Evolutionary conservation across 2,797 vertebrate genomes (phyloP), one percentile per base, ranked within the genome.

Genomic region (Mycteria americana): DNA sequence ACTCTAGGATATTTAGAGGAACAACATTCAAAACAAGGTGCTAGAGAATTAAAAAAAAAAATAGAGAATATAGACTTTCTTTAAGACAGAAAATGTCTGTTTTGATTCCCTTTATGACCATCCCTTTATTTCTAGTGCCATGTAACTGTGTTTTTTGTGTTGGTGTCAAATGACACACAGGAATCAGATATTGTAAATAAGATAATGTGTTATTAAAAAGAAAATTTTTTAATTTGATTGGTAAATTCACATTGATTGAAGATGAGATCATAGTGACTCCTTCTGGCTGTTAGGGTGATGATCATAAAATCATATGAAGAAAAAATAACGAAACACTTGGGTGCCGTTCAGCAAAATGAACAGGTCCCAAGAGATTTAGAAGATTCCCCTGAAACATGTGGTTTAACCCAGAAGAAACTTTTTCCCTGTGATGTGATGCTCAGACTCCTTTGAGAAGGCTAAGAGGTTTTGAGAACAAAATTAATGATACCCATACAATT

Each of bases 1-100:
- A 78, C 81, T 95, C 77, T 5, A 39, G 64, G 90, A 93, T 96
- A 95, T 95, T 96, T 95, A 93, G 92, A 93, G 96, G 92, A 96
- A 82, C 88, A 95, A 92, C 94, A 94, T 94, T 92, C 93, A 94
- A 89, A 93, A 86, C 67, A 76, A 93, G 84, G 86, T 85, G 65
- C 69, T 91, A 30, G 56, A 69, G 80, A 59, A 48, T 4, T 45
- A 35, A 13, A 60, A 7, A 3, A 48, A 7, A 33, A 24, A 23
- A 59, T 3, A 25, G 28, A 41, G 17, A n/a, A 46, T 17, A 11
- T 9, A 70, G 13, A 13, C 24, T 76, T 41, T 59, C 50, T 73
- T 69, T 16, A 41, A 82, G 50, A 56, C 0, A 2, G 43, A 73
- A 93, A 69, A 73, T 69, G 24, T 37, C 57, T 65, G 19, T 0